Percentiles rank a stretch among this genome's conserved stretches.
Evolutionary conservation across 2,888 invertebrate species (phyloP).

Genomic region (Mellilla xanthometata): DNA sequence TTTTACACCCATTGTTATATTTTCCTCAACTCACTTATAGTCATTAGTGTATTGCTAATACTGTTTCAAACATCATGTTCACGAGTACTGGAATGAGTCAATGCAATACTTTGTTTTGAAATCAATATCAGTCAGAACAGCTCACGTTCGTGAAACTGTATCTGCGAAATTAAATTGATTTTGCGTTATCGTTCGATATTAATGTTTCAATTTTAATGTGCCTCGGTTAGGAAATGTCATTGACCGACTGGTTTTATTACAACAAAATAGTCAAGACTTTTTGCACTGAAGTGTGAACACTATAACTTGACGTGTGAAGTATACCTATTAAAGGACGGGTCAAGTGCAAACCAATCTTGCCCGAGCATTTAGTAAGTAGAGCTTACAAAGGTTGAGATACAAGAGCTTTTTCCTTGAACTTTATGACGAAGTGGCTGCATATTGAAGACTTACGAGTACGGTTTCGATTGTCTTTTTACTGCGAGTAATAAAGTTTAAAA

Average conservation of each 20-base stretch:
- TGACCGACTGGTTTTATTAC: not conserved
- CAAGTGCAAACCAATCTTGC: not conserved
- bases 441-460: not conserved
- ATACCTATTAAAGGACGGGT: not conserved
- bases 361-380: not conserved
- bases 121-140: constrained; percentile 7
- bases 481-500: too few species aligned
- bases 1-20: constrained; percentile 29
- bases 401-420: constrained; percentile 10
- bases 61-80: constrained; percentile 15
- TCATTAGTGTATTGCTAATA: constrained; percentile 12
- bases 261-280: not conserved
- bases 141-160: constrained; percentile 5
- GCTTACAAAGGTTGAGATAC: not conserved
- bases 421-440: not conserved
- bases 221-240: not conserved
- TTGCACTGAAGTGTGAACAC: not conserved
- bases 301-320: not conserved
- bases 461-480: too few species aligned
- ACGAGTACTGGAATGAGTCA: too few species aligned
- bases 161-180: constrained; percentile 2
- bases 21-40: constrained; percentile 23
- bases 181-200: not conserved
- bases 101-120: constrained; percentile 3
- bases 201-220: not conserved